Evolutionary conservation across 37 sponge, comb jelly and placozoan species (phyloP).

Genomic region (Haliclona indistincta): DNA sequence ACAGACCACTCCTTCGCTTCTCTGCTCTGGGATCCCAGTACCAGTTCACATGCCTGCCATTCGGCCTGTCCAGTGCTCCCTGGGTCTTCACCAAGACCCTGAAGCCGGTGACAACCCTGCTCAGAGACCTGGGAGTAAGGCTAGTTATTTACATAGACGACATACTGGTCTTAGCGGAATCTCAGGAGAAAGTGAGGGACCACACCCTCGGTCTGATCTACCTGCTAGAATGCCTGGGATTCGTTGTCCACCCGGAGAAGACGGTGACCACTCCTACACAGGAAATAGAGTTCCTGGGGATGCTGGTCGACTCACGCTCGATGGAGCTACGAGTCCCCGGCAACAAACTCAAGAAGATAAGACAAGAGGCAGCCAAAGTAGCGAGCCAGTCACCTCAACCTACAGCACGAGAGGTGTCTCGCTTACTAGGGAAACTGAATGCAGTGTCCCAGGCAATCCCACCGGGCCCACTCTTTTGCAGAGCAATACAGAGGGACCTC

Average conservation of each 20-base stretch:
- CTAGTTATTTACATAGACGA: slow-evolving; percentile 30
- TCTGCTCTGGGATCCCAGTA: neutral
- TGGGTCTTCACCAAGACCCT: slow-evolving; percentile 37
- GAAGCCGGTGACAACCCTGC: slow-evolving; percentile 4
- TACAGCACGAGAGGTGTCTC: slow-evolving; percentile 17
- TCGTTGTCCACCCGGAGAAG: slow-evolving; percentile 24
- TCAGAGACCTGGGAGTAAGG: slow-evolving; percentile 6
- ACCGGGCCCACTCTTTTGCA: slow-evolving; percentile 34
- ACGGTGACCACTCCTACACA: slow-evolving; percentile 4
- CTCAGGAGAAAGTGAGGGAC: neutral
- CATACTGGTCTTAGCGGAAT: slow-evolving; percentile 23
- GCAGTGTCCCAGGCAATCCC: slow-evolving; percentile 5
- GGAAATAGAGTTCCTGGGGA: slow-evolving; percentile 37
- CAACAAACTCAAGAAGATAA: neutral
- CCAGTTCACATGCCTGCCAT: slow-evolving; percentile 40
- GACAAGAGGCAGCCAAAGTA: neutral
- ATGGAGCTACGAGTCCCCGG: neutral
- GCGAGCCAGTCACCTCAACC: neutral
- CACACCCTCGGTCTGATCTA: neutral
- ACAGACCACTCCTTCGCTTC: slow-evolving; percentile 11
- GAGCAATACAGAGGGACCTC: slow-evolving; percentile 24
- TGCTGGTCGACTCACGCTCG: slow-evolving; percentile 2
- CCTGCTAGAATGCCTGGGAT: slow-evolving; percentile 14
- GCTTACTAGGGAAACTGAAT: slow-evolving; percentile 2
- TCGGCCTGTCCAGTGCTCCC: slow-evolving; percentile 46